Percentiles rank a stretch among this genome's conserved stretches.
phyloP scores from a whole-genome alignment of 2,888 invertebrate genomes.

The Abrostola triplasia region DNA sequence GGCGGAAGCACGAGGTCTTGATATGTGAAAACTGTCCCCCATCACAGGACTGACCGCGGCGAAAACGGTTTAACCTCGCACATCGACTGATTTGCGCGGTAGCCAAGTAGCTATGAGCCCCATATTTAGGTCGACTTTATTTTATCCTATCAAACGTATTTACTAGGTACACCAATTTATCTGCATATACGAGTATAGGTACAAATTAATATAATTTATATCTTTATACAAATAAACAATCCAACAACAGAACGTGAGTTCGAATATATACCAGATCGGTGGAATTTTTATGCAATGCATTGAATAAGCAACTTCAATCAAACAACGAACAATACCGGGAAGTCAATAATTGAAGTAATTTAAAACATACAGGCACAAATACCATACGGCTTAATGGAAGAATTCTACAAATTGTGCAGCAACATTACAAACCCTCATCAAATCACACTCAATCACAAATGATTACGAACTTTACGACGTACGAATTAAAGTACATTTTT shows the following conservation, averaged over 20 bases:
- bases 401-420: conserved; percentile 23
- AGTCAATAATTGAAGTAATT: conserved; percentile 23
- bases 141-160: too few species aligned
- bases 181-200: too few species aligned
- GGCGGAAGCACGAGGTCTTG: too few species aligned
- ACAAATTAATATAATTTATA: too few species aligned
- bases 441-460: neutral
- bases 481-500: neutral
- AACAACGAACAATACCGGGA: neutral
- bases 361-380: conserved; percentile 2
- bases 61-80: too few species aligned
- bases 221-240: neutral
- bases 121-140: too few species aligned
- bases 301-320: conserved; percentile 3
- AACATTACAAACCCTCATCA: conserved; percentile 19
- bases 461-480: neutral
- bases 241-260: neutral
- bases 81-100: too few species aligned
- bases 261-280: neutral
- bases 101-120: too few species aligned
- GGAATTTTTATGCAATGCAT: neutral
- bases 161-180: too few species aligned
- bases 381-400: neutral
- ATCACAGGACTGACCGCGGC: too few species aligned
- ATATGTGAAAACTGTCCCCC: too few species aligned